phyloP scores from a whole-genome alignment of 2,888 invertebrate genomes.

The Nephrotoma guestfalica region DNA sequence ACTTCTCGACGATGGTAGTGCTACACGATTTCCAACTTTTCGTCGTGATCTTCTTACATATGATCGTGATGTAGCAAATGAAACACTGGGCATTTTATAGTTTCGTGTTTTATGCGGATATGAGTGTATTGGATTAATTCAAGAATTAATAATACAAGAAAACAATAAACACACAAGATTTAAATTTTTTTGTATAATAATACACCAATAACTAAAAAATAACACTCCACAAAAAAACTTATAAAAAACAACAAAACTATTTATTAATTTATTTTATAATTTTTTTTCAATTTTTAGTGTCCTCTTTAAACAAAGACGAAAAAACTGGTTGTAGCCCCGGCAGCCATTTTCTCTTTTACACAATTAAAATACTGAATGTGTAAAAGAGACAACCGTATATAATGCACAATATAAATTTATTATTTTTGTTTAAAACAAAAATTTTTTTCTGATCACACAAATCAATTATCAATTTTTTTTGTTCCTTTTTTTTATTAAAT shows the following conservation, averaged over 20 bases:
- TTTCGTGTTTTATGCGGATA: neutral
- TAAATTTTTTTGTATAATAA: conserved; percentile 6
- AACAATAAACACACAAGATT: conserved; percentile 31
- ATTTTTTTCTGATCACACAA: conserved; percentile 1
- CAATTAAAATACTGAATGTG: neutral
- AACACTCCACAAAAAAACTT: conserved; percentile 8
- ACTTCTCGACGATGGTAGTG: conserved; percentile 30
- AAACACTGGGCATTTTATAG: conserved; percentile 81
- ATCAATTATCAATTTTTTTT: neutral
- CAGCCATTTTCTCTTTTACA: conserved; percentile 62
- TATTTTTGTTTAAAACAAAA: conserved; percentile 1
- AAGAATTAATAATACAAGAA: conserved; percentile 12
- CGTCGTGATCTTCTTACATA: conserved; percentile 83
- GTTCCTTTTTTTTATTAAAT: neutral
- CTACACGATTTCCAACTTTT: conserved; percentile 74
- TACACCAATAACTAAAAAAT: conserved; percentile 21
- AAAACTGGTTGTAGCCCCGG: conserved; percentile 43
- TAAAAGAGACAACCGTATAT: neutral
- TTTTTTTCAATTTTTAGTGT: neutral
- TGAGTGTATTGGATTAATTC: neutral
- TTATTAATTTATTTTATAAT: neutral
- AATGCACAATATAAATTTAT: neutral
- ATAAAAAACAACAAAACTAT: conserved; percentile 22
- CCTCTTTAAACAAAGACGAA: conserved; percentile 53
- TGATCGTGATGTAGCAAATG: conserved; percentile 84